Evolutionary conservation across 92 coral and sea anemone genomes (phyloP).

Genomic region (Heliopora coerulea): DNA sequence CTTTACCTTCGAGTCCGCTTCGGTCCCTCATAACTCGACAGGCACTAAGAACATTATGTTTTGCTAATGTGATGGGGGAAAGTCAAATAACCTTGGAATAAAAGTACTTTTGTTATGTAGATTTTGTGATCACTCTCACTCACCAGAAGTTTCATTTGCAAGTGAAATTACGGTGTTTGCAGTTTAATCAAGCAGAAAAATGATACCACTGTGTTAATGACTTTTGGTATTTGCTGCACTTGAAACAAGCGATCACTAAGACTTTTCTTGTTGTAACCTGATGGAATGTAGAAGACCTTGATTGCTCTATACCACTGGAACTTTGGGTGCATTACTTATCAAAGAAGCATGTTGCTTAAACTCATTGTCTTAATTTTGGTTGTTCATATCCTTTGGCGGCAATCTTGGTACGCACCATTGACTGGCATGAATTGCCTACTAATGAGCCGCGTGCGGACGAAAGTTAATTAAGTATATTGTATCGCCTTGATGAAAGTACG

Average conservation of each 20-base stretch:
- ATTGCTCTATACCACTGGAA: not conserved
- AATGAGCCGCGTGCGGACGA: too few species aligned
- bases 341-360: too few species aligned
- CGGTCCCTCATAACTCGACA: not conserved
- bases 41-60: not conserved
- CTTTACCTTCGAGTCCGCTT: not conserved
- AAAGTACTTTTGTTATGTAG: slow-evolving; percentile 38
- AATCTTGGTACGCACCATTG: too few species aligned
- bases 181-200: slow-evolving; percentile 18
- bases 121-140: slow-evolving; percentile 10
- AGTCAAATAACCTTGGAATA: not conserved
- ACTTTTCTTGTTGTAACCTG: too few species aligned
- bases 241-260: too few species aligned
- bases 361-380: too few species aligned
- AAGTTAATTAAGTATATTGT: too few species aligned
- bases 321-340: too few species aligned
- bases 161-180: not conserved
- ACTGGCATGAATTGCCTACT: too few species aligned
- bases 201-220: not conserved
- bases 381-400: too few species aligned
- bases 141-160: slow-evolving; percentile 15
- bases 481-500: too few species aligned
- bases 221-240: not conserved
- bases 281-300: not conserved
- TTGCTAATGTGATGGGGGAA: not conserved